A percentile compares a stretch with the other conserved stretches of the same genome.
Conservation (phyloP, 2,113 vertebrate species). For the Dromas ardeola region DNA sequence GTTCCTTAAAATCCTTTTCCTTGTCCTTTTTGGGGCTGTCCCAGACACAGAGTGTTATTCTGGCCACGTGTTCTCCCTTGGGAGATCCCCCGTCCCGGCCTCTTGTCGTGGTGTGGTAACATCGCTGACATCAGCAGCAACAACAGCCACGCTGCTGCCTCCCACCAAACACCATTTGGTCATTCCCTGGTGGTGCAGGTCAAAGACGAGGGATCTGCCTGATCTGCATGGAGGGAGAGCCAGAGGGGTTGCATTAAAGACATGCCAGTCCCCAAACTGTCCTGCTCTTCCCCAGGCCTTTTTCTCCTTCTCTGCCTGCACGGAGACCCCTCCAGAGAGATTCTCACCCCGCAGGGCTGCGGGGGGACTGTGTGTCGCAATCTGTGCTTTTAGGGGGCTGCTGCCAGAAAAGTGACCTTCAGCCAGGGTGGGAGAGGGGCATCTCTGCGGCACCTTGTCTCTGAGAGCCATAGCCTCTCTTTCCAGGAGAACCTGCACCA, state of each 20-base stretch:
- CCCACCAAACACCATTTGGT: background rate
- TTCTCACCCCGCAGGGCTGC: background rate
- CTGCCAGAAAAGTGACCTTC: background rate
- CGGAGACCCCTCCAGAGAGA: background rate
- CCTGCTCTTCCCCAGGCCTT: background rate
- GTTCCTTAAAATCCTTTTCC: background rate
- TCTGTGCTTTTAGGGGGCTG: background rate
- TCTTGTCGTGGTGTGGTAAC: background rate
- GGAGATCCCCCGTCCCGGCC: background rate
- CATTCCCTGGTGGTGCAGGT: background rate
- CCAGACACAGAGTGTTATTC: background rate
- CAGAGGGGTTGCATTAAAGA: background rate
- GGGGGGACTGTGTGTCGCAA: background rate
- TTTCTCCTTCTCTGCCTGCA: background rate
- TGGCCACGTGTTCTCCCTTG: background rate
- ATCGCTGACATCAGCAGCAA: background rate
- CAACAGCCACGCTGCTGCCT: rapidly evolving
- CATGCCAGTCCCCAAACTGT: background rate
- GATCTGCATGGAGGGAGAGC: background rate
- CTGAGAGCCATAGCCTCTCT: background rate
- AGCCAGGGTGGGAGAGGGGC: background rate
- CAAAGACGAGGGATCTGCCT: background rate
- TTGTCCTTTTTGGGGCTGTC: background rate
- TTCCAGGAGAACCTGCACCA: slow-evolving; percentile 38
- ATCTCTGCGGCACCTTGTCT: background rate